Conservation (phyloP, 2,888 invertebrate species). For the Apotomis capreana region DNA sequence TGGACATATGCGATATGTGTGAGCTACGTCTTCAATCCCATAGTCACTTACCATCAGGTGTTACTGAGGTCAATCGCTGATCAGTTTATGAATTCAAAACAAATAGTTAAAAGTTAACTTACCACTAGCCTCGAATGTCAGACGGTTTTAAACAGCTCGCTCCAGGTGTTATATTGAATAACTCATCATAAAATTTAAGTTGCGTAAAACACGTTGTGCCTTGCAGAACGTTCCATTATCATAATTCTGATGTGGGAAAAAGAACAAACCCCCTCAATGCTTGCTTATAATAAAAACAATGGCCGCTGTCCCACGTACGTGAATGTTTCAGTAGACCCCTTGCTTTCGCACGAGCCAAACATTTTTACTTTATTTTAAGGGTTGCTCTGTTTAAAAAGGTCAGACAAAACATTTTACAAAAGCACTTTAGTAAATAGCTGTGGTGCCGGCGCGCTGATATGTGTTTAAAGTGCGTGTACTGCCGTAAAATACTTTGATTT, state of each 20-base stretch:
- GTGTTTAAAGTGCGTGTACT: slow-evolving; percentile 7
- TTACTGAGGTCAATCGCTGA: too few species aligned
- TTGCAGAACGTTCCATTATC: slow-evolving; percentile 66
- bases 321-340: slow-evolving; percentile 68
- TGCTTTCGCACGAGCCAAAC: slow-evolving; percentile 53
- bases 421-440: slow-evolving; percentile 40
- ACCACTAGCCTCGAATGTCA: too few species aligned
- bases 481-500: neutral
- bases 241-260: slow-evolving; percentile 66
- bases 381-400: slow-evolving; percentile 53
- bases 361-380: slow-evolving; percentile 56
- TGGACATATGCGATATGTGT: too few species aligned
- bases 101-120: too few species aligned
- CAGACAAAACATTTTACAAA: slow-evolving; percentile 42
- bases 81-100: too few species aligned
- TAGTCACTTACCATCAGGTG: too few species aligned
- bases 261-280: slow-evolving; percentile 65
- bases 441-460: slow-evolving; percentile 24
- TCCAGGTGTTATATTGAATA: neutral
- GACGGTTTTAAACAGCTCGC: too few species aligned
- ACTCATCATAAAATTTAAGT: neutral
- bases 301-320: slow-evolving; percentile 58
- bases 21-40: too few species aligned
- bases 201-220: slow-evolving; percentile 49
- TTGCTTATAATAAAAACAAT: slow-evolving; percentile 75